Evolutionary conservation across 37 sponge, comb jelly and placozoan genomes (phyloP).

Genomic region (Agelas oroides): DNA sequence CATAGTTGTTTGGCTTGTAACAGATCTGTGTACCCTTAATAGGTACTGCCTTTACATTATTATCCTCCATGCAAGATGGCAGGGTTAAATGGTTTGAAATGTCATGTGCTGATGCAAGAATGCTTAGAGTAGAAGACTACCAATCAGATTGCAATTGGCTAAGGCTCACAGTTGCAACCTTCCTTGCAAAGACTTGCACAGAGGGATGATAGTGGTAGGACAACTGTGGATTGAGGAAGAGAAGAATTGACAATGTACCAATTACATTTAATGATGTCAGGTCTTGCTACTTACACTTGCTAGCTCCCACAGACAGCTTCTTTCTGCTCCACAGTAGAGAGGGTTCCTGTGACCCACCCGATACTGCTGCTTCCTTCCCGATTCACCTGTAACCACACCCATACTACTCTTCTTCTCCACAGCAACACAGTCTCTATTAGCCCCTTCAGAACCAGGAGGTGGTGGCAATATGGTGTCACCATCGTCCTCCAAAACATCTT

Average conservation of each 20-base stretch:
- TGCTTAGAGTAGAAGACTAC: too few species aligned
- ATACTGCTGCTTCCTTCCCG: slow-evolving; percentile 31
- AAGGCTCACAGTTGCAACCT: slow-evolving; percentile 66
- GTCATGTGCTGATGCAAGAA: too few species aligned
- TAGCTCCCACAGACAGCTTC: slow-evolving; percentile 89
- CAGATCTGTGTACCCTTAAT: too few species aligned
- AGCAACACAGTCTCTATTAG: background rate
- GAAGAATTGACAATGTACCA: background rate
- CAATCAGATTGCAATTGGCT: too few species aligned
- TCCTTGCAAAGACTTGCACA: slow-evolving; percentile 78
- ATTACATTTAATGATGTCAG: too few species aligned
- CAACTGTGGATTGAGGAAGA: slow-evolving; percentile 63
- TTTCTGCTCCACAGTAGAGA: slow-evolving; percentile 80
- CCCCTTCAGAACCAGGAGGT: background rate
- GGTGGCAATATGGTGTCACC: background rate
- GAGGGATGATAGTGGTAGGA: slow-evolving; percentile 88
- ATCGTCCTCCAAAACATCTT: slow-evolving; percentile 43
- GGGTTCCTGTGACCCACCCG: slow-evolving; percentile 71
- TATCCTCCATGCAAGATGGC: too few species aligned
- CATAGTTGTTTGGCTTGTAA: too few species aligned
- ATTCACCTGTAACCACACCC: background rate
- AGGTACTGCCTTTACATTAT: too few species aligned
- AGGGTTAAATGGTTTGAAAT: too few species aligned
- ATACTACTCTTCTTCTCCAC: background rate
- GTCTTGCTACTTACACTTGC: slow-evolving; percentile 27